Evolutionary conservation across 2,797 vertebrate species (phyloP), one percentile per base, ranked within the genome.

Genomic region (Chaetodon trifasciatus): DNA sequence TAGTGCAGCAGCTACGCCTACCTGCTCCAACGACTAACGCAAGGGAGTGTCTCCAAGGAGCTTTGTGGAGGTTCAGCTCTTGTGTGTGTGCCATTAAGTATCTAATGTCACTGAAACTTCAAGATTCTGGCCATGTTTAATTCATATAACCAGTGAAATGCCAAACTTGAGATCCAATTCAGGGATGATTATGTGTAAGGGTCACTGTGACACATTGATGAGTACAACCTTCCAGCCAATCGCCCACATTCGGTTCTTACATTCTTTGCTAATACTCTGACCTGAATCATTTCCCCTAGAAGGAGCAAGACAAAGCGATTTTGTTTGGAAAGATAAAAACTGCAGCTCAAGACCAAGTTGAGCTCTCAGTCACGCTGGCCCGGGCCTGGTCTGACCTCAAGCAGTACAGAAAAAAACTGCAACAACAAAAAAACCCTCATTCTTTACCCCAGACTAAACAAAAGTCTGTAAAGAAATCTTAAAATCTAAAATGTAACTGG

Each of bases 221-320:
- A 92, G 78, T 81, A 85, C 77, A 80, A 69, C 21, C 71, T 84
- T 86, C 74, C 81, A 42, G 66, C 17, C 70, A 65, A 76, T 80
- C 70, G 19, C 32, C 67, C 77, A 84, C 78, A 77, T 74, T 75
- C 58, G 58, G 1, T 62, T 75, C 15, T 74, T 23, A 70, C 46
- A 85, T 88, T 89, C 76, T 89, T 63, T 79, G 44, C 53, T 81
- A 72, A 84, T 81, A 73, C 81, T 81, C 69, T 81, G 80, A 87
- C 57, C 76, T 89, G 88, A 89, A 85, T 92, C 78, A 88, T 70
- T 88, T 92, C 85, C 86, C 84, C 73, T 74, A 60, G 21, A 80
- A 68, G 61, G 37, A 79, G 73, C 37, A 32, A 76, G 50, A 87
- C 58, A 85, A 80, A 75, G 53, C n/a, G 3, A 85, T 87, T 81